Base-by-base conservation (phyloP, 2,888 invertebrate species). In the Odiellus spinosus region DNA sequence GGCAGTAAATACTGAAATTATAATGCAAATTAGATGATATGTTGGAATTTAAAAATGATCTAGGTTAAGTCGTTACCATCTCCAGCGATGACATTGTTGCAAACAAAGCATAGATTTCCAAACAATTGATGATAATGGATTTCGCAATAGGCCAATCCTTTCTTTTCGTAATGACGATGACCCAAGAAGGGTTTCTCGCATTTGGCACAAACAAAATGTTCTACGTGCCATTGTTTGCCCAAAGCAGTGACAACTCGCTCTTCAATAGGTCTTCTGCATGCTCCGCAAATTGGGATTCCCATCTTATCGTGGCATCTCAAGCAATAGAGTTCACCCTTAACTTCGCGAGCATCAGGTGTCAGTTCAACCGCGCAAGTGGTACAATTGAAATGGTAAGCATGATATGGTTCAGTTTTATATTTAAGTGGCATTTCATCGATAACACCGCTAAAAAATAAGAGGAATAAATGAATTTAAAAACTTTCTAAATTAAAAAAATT, bases 231-330 rank as follows among this genome's bases (percentile, higher is more conserved):
- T 64, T 93, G 87, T 69, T 95, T 95, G 21, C 93, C 98, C 21
- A 98, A 72, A 11, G 98, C 98, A 32, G 96, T 96, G 10, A 98
- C 95, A 21, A 99, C 93, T 50, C 98, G 75, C 67, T 98, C 98
- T 67, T 99, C 98, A 56, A 98, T 96, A 1, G 98, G 98, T 21
- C 96, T 80, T 44, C 96, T 82, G 66, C 98, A 98, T 44, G 98
- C 98, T 26, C 96, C 98, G 67, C 98, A 99, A 59, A 99, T 98
- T n/a, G 98, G 96, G 55, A 99, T 93, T 21, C 96, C 96, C 95
- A 98, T 96, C 72, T 96, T 95, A 68, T 96, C 96, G 64, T 96
- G 95, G 64, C 96, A 98, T 46, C 96, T 78, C 55, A 98, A 74
- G 64, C 98, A 98, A 68, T 95, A 98, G 46, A 99, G 70, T 61